Base-by-base conservation (phyloP, 2,113 vertebrate genomes). In the Serinus canaria region DNA sequence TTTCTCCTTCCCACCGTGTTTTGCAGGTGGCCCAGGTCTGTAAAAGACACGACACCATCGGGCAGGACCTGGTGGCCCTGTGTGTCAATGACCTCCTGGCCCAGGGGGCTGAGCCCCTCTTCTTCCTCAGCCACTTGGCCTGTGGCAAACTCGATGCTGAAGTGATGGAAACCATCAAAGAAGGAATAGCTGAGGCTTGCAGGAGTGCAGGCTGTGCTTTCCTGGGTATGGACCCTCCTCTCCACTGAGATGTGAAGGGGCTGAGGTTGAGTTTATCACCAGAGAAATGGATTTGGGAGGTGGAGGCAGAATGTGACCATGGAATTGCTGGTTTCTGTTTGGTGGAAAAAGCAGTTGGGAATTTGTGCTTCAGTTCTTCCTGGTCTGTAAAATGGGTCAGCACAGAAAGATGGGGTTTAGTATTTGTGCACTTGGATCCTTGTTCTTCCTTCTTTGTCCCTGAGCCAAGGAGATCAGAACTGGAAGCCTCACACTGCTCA, bases 21-120 rank as follows among this genome's bases (percentile, higher is more conserved):
- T 90, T 95, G 35, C 95, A 99, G 99, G 90, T 99, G 6, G 98
- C 99, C 10, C 98, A 99, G 94, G 97, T 90, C 0, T 99, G 98
- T 27, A 91, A 98, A 60, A 97, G 94, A 25, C 98, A 98, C 0
- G 74, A 93, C 81, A 95, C 94, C 18, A 86, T 99, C 7, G 99
- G 99, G 47, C 98, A 99, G 94, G 98, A 99, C 86, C 96, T 99
- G 97, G 98, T 99, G 64, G 98, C 98, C 69, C 94, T 98, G 97
- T 99, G 99, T 50, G 98, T 98, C 67, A 99, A 99, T 27, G 98
- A 98, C 2, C 96, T 99, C 37, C 90, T 99, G 90, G 98, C 98
- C 56, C 98, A 98, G 83, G 99, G 99, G 15, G 99, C 99, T 0
- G 98, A 99, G 95, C 98, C 99, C 3, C 98, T 99, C 86, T 99